Percentiles rank a stretch among this genome's conserved stretches.
phyloP scores from a whole-genome alignment of 2,888 invertebrate species.

The Cyclophora punctaria region DNA sequence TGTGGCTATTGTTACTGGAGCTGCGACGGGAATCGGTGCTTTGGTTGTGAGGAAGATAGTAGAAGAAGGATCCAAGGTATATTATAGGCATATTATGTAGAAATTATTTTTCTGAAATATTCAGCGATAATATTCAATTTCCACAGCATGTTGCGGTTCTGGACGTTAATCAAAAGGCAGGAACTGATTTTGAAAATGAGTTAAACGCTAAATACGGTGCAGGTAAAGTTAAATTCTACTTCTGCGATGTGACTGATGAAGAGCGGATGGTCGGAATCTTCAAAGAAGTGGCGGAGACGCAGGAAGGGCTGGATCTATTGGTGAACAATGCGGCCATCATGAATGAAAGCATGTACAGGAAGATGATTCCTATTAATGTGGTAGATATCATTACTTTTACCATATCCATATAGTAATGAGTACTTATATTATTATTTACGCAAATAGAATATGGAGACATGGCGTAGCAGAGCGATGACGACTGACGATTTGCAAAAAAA shows the following conservation, averaged over 20 bases:
- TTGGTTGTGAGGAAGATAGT: conserved; percentile 27
- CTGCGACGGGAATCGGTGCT: conserved; percentile 41
- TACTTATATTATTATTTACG: too few relatives aligned
- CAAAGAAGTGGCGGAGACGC: conserved; percentile 24
- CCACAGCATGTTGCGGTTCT: conserved; percentile 37
- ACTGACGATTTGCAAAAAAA: too few relatives aligned
- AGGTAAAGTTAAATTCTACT: conserved; percentile 32
- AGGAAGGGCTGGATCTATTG: conserved; percentile 35
- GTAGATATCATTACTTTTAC: conserved; percentile 24
- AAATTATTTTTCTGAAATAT: too few relatives aligned
- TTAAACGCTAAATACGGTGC: conserved; percentile 31
- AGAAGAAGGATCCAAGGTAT: conserved; percentile 38
- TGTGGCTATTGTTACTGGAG: conserved; percentile 44
- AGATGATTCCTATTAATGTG: conserved; percentile 37
- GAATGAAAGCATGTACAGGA: conserved; percentile 36
- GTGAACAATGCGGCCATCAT: conserved; percentile 41
- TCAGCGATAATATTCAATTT: too few relatives aligned
- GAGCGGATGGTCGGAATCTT: conserved; percentile 29
- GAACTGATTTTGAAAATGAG: conserved; percentile 28
- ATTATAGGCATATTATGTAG: too few relatives aligned
- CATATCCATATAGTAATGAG: too few relatives aligned
- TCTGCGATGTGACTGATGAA: conserved; percentile 42
- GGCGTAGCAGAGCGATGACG: too few relatives aligned
- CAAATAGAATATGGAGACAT: too few relatives aligned
- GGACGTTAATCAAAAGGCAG: conserved; percentile 33